Evolutionary conservation across 2,797 vertebrate species (phyloP).

Genomic region (Peromyscus aztecus): DNA sequence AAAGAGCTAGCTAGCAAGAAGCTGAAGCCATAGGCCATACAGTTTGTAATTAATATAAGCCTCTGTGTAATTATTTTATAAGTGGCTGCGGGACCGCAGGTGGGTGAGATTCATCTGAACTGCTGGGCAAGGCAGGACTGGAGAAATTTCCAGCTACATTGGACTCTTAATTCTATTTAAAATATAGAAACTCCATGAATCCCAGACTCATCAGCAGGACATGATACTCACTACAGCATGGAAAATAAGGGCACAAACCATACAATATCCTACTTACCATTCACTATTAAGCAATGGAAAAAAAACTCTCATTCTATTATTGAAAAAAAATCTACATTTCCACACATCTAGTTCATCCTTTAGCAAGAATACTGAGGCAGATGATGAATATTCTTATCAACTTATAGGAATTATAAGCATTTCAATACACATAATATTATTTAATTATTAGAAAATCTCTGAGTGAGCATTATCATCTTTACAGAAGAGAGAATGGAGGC

Average conservation of each 20-base stretch:
- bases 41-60: too few species aligned
- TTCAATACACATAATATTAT: not conserved
- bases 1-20: too few species aligned
- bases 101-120: too few species aligned
- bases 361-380: not conserved
- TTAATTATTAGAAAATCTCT: not conserved
- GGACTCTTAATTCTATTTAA: not conserved
- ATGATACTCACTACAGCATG: not conserved
- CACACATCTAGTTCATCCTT: not conserved
- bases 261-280: not conserved
- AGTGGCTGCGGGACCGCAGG: too few species aligned
- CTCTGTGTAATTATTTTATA: too few species aligned
- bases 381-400: not conserved
- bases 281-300: constrained; percentile 37
- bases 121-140: too few species aligned
- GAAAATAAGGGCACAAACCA: not conserved
- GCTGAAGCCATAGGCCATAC: too few species aligned
- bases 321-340: constrained; percentile 20
- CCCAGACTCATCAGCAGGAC: not conserved
- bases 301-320: not conserved
- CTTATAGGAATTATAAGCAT: not conserved
- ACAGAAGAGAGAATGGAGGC: not conserved
- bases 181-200: not conserved
- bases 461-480: not conserved
- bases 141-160: not conserved